phyloP scores from a whole-genome alignment of 2,113 vertebrate species.

The Nannobrachium achirus region DNA sequence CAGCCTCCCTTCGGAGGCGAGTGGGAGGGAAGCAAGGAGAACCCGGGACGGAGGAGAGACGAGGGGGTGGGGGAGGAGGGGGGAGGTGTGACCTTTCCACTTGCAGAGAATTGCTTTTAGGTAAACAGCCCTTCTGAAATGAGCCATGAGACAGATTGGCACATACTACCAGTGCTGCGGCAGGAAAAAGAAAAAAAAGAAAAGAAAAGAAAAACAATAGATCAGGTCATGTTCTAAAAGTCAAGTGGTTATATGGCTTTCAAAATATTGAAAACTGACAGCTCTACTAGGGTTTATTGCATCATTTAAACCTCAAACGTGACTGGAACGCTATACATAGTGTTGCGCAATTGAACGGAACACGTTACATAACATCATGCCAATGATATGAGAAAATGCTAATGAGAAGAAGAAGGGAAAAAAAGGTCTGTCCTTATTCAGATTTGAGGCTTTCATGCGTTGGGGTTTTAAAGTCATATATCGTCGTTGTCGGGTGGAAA shows the following conservation, averaged over 20 bases:
- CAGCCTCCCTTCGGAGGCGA: conserved; percentile 76
- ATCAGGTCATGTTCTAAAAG: conserved; percentile 10
- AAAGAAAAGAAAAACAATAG: not conserved
- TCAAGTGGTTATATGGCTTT: not conserved
- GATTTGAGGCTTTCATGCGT: conserved; percentile 6
- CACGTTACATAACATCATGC: not conserved
- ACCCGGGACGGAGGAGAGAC: conserved; percentile 51
- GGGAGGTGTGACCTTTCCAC: conserved; percentile 86
- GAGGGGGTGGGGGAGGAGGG: conserved; percentile 13
- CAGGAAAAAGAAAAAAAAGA: conserved; percentile 12
- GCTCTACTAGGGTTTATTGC: not conserved
- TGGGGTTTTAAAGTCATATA: conserved; percentile 2
- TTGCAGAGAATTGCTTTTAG: conserved; percentile 84
- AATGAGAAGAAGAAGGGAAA: too few relatives aligned
- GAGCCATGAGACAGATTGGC: conserved; percentile 80
- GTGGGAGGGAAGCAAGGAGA: conserved; percentile 37
- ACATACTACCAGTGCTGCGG: conserved; percentile 69
- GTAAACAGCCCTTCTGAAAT: conserved; percentile 87
- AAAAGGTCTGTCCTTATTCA: not conserved
- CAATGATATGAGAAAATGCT: not conserved
- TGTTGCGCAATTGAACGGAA: not conserved
- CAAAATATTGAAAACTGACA: not conserved
- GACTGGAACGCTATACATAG: not conserved
- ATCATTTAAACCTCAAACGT: not conserved
- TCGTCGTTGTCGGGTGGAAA: too few relatives aligned